Percentiles rank a stretch among this genome's conserved stretches.
Conservation (phyloP, 2,797 vertebrate species). For the Melanotaenia nigrans region DNA sequence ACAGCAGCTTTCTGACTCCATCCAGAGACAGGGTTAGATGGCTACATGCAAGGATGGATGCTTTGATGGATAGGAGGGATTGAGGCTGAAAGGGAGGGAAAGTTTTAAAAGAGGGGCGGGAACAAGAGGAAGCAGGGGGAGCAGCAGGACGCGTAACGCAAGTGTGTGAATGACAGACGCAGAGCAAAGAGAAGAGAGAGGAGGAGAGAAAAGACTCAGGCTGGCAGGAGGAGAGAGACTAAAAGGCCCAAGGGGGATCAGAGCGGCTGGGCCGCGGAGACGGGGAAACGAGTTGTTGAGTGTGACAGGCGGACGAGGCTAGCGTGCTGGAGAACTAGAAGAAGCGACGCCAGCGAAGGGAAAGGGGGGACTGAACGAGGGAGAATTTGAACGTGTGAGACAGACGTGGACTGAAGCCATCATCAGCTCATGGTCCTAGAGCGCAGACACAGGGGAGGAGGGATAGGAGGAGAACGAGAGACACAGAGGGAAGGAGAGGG, state of each 20-base stretch:
- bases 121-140: constrained; percentile 63
- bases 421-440: constrained; percentile 75
- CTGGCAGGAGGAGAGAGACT: constrained; percentile 73
- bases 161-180: constrained; percentile 75
- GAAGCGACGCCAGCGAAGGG: constrained; percentile 55
- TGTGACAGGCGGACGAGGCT: constrained; percentile 67
- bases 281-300: constrained; percentile 38
- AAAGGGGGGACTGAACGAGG: constrained; percentile 67
- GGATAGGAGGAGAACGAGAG: constrained; percentile 56
- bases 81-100: constrained; percentile 69
- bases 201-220: constrained; percentile 59
- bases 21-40: constrained; percentile 48
- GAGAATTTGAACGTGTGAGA: constrained; percentile 79
- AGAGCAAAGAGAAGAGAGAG: constrained; percentile 61
- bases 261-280: constrained; percentile 56
- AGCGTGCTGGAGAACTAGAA: constrained; percentile 53
- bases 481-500: constrained; percentile 55
- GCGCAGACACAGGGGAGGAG: constrained; percentile 63
- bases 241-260: constrained; percentile 71
- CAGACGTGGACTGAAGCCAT: constrained; percentile 70
- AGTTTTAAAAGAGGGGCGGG: constrained; percentile 75
- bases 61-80: constrained; percentile 71
- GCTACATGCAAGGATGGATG: constrained; percentile 63
- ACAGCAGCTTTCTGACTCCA: constrained; percentile 57
- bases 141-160: constrained; percentile 61